phyloP scores from a whole-genome alignment of 2,113 vertebrate species.

The Kryptolebias marmoratus region DNA sequence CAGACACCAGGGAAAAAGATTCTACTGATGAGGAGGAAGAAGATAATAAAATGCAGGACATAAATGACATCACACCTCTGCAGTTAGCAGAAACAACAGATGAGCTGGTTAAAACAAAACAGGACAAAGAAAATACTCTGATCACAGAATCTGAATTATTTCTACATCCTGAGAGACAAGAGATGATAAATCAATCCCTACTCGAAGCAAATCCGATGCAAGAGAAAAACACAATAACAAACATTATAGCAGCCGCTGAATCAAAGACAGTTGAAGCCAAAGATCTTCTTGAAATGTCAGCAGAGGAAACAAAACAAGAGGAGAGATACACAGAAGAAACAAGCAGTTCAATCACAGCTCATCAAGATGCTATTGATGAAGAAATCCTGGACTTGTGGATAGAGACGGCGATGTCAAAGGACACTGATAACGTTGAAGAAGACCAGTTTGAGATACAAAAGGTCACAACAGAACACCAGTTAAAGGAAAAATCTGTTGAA shows the following conservation, averaged over 20 bases:
- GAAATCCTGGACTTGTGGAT: constrained; percentile 59
- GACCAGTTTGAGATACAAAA: constrained; percentile 21
- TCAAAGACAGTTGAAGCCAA: not conserved
- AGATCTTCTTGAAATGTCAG: not conserved
- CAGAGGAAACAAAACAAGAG: not conserved
- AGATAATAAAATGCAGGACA: constrained; percentile 13
- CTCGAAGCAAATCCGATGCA: constrained; percentile 3
- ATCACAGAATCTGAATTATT: constrained; percentile 3
- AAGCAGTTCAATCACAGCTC: not conserved
- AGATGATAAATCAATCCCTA: constrained; percentile 1
- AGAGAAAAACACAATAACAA: not conserved
- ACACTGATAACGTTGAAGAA: not conserved
- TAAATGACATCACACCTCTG: not conserved
- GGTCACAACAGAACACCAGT: not conserved
- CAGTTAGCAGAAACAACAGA: not conserved
- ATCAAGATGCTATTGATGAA: constrained; percentile 46
- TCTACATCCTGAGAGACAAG: not conserved
- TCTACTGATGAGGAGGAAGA: constrained; percentile 1
- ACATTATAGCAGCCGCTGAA: not conserved
- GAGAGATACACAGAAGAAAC: not conserved
- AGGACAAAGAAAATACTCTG: not conserved
- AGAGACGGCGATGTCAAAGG: constrained; percentile 14
- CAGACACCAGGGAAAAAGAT: constrained; percentile 6
- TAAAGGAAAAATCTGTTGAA: constrained; percentile 5
- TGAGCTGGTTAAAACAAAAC: not conserved